phyloP scores from a whole-genome alignment of 2,113 vertebrate genomes.

The Rhadina sibilatrix region DNA sequence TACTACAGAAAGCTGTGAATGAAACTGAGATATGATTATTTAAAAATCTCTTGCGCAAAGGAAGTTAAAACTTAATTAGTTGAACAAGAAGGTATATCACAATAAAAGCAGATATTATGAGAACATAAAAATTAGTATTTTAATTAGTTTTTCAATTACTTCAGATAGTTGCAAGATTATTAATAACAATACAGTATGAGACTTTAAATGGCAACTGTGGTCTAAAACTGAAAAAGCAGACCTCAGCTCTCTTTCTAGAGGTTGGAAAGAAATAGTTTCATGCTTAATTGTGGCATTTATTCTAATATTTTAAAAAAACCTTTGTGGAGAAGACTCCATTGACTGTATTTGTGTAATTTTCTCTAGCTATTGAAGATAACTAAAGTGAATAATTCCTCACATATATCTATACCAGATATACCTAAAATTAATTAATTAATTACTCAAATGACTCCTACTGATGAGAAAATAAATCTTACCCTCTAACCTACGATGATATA shows the following conservation, averaged over 20 bases:
- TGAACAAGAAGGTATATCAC: not conserved
- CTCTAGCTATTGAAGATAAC: not conserved
- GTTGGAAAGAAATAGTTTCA: not conserved
- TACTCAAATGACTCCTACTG: not conserved
- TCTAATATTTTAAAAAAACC: not conserved
- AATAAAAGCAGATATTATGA: not conserved
- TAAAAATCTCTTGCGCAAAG: not conserved
- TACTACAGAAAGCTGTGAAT: not conserved
- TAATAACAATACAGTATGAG: not conserved
- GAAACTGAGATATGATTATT: not conserved
- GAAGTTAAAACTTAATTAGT: not conserved
- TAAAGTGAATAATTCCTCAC: not conserved
- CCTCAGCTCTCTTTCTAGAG: not conserved
- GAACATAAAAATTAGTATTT: not conserved
- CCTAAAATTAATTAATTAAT: not conserved
- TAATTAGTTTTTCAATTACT: not conserved
- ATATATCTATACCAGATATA: not conserved
- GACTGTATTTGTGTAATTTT: not conserved
- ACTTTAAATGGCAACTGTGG: not conserved
- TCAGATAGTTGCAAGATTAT: not conserved
- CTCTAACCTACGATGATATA: not conserved
- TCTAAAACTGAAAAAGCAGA: not conserved
- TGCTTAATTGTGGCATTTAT: not conserved
- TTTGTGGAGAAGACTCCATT: not conserved
- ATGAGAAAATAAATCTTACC: not conserved